Conservation (phyloP, 53 echinoderm and acorn worm species). For the Paracentrotus lividus region DNA sequence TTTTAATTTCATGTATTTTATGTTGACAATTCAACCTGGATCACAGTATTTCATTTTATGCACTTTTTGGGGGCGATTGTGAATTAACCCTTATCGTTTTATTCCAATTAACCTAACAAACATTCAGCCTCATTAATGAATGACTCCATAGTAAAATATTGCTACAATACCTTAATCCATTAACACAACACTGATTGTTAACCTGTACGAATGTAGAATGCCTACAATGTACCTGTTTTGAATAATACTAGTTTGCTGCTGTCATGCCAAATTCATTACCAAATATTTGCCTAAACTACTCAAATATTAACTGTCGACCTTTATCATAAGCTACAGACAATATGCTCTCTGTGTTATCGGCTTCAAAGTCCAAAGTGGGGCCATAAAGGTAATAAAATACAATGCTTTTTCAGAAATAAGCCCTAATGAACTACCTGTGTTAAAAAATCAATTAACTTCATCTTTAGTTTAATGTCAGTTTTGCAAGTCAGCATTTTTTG, state of each 20-base stretch:
- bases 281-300: not conserved
- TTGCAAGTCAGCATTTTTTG: slow-evolving; percentile 3
- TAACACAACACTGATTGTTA: too few species aligned
- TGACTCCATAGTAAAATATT: too few species aligned
- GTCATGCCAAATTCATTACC: not conserved
- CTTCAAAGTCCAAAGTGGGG: not conserved
- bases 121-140: too few species aligned
- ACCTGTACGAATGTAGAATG: too few species aligned
- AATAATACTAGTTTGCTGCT: not conserved
- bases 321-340: not conserved
- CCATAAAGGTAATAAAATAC: not conserved
- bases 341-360: not conserved
- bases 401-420: not conserved
- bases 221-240: not conserved
- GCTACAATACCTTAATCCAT: too few species aligned
- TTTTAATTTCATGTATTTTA: too few species aligned
- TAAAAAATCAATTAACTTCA: not conserved
- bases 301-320: not conserved
- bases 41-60: too few species aligned
- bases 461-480: not conserved
- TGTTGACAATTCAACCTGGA: too few species aligned
- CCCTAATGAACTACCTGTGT: not conserved
- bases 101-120: too few species aligned
- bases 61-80: too few species aligned
- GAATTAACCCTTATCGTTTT: too few species aligned